Conservation (phyloP, 2,888 invertebrate genomes). For the Falcaria lacertinaria region DNA sequence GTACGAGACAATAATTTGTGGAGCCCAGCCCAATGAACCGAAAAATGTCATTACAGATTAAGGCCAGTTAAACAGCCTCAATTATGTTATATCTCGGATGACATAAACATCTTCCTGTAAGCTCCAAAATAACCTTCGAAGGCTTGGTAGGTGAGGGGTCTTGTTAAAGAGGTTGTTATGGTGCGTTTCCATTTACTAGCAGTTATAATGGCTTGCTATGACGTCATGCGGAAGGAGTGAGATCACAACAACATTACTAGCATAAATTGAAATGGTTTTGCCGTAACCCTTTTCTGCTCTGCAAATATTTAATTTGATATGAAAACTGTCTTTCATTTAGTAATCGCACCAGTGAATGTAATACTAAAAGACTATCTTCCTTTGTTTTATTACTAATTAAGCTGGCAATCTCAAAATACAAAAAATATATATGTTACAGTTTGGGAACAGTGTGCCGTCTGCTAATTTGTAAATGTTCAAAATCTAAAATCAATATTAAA, state of each 20-base stretch:
- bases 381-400: no score
- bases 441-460: no score
- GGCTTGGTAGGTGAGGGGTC: not conserved
- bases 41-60: slow-evolving; percentile 38
- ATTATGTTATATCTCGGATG: slow-evolving; percentile 19
- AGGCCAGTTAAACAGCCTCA: slow-evolving; percentile 25
- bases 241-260: not conserved
- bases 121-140: slow-evolving; percentile 1
- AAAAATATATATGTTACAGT: no score
- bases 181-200: not conserved
- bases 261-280: not conserved
- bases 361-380: no score
- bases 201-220: not conserved
- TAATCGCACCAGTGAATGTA: no score
- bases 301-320: no score
- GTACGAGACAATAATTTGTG: not conserved
- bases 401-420: no score
- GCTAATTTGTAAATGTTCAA: no score
- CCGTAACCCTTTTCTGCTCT: no score
- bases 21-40: slow-evolving; percentile 19
- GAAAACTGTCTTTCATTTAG: no score
- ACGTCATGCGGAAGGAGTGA: not conserved
- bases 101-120: slow-evolving; percentile 16
- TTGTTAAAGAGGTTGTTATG: slow-evolving; percentile 3
- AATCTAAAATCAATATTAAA: no score